A percentile compares a stretch with the other conserved stretches of the same genome.
These are phyloP conservation scores for Cyprinodon diabolis DNA, from an alignment of 2,797 vertebrate genomes.

Conservation along the genomic window DNA sequence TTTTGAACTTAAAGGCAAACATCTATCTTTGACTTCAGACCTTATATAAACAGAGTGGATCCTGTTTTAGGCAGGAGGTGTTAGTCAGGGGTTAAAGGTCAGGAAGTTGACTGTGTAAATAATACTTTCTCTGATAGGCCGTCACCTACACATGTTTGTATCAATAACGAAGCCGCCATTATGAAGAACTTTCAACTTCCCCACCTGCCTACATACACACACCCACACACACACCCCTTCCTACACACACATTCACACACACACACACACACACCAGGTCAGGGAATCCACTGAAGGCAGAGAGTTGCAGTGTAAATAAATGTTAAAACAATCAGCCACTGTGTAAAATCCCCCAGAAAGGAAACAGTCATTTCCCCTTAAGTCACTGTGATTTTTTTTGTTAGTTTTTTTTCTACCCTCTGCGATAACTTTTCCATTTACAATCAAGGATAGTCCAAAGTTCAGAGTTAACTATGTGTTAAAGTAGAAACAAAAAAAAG, in stretches of 20 bases:
- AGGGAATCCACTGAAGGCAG: neutral
- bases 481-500: too few relatives aligned
- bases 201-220: neutral
- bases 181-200: slow-evolving; percentile 8
- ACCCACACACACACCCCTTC: too few relatives aligned
- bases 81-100: neutral
- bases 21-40: too few relatives aligned
- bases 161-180: neutral
- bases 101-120: neutral
- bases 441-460: neutral
- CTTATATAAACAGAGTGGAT: neutral
- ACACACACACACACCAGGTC: neutral
- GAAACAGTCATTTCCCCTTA: slow-evolving; percentile 11
- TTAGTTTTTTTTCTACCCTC: neutral
- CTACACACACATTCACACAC: neutral
- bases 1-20: neutral
- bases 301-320: slow-evolving; percentile 16
- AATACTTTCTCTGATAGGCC: neutral
- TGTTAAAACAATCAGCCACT: slow-evolving; percentile 5
- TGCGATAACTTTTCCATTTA: neutral
- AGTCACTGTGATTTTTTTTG: neutral
- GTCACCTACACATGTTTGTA: neutral
- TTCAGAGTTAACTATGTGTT: neutral
- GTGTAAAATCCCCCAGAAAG: slow-evolving; percentile 23
- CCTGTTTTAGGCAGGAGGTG: too few relatives aligned